These are phyloP conservation scores for Okamejei kenojei DNA, from an alignment of 2,797 vertebrate species.

Conservation along the genomic window DNA sequence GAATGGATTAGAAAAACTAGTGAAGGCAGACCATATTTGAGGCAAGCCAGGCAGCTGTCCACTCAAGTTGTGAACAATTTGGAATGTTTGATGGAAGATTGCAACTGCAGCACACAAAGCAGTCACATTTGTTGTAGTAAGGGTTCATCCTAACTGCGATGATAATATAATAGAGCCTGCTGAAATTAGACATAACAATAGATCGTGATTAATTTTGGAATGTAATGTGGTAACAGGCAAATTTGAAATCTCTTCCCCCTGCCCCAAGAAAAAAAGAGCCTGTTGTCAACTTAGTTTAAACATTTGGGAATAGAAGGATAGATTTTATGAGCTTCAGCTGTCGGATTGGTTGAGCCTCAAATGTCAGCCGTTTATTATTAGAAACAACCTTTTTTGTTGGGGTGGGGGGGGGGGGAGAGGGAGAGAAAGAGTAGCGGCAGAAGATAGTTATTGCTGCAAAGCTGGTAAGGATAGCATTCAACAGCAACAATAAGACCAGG, in stretches of 20 bases:
- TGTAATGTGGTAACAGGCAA: not conserved
- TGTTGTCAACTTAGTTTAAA: not conserved
- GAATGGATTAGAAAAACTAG: not conserved
- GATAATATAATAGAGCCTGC: not conserved
- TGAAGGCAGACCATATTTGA: not conserved
- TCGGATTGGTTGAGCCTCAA: not conserved
- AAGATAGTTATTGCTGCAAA: not conserved
- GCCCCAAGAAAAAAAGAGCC: not conserved
- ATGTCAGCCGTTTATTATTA: not conserved
- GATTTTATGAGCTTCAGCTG: slow-evolving; percentile 11
- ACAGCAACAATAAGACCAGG: not conserved
- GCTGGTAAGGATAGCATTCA: not conserved
- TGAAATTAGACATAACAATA: not conserved
- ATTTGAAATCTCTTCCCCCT: not conserved
- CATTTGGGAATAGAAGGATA: not conserved
- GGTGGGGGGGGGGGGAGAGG: too few relatives aligned
- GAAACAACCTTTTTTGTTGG: not conserved
- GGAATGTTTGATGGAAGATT: not conserved
- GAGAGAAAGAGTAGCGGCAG: not conserved
- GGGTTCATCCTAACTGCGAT: not conserved
- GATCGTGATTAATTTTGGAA: not conserved
- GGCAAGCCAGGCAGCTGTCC: not conserved
- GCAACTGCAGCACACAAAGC: not conserved
- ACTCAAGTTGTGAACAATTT: not conserved
- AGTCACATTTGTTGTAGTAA: not conserved